Base-by-base conservation (phyloP, 1,140 invertebrate genomes). In the Magallana gigas region DNA sequence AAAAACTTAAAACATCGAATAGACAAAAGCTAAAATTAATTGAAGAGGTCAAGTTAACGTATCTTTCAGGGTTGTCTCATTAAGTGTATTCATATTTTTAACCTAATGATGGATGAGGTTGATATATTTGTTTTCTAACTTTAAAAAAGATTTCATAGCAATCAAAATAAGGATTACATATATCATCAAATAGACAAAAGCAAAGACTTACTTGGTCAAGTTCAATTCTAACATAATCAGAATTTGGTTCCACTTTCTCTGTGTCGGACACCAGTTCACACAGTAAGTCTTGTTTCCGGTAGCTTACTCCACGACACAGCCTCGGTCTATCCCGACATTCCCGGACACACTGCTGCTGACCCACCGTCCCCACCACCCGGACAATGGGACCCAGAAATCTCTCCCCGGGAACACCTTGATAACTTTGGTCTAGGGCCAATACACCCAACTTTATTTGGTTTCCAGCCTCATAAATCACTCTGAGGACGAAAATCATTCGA, bases 31-130 rank as follows among this genome's bases (percentile, higher is more conserved):
- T n/a, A n/a, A n/a, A n/a, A n/a, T n/a, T n/a, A n/a, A n/a, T n/a
- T n/a, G n/a, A n/a, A n/a, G 23, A 23, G 0, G 0, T 23, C 0
- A 23, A 23, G 0, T 0, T 23, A 0, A 16, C 0, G 4, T n/a
- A 9, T 0, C 0, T 16, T n/a, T 62, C 0, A 62, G 12, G 0
- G 0, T 16, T 62, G 12, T 8, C 12, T 62, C 12, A n/a, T 16
- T 16, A 62, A 16, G 9, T 11, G 12, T 12, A 62, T 16, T 62
- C n/a, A 11, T n/a, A n/a, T n/a, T n/a, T n/a, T n/a, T n/a, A n/a
- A n/a, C n/a, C n/a, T n/a, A n/a, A n/a, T n/a, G n/a, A n/a, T n/a
- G n/a, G n/a, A n/a, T n/a, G n/a, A n/a, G n/a, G n/a, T n/a, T n/a
- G n/a, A n/a, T n/a, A n/a, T n/a, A n/a, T n/a, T n/a, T n/a, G n/a